Conservation (phyloP, 1,140 invertebrate genomes). For the Chrysomallon squamiferum region DNA sequence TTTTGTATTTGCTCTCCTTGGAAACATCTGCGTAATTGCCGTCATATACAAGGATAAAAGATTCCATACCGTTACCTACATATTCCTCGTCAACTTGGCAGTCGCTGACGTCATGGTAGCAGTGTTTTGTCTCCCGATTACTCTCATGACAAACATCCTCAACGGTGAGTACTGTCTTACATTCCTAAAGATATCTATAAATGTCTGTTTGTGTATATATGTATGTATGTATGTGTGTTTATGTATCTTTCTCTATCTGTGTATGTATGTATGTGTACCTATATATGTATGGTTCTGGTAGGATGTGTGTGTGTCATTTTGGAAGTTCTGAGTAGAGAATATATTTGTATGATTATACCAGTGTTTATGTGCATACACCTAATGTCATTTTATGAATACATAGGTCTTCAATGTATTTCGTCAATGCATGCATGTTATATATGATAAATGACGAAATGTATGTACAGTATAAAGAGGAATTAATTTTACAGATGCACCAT, state of each 20-base stretch:
- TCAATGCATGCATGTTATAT: too few relatives aligned
- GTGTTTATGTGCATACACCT: too few relatives aligned
- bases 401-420: too few relatives aligned
- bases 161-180: slow-evolving; percentile 45
- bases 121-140: slow-evolving; percentile 83
- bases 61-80: slow-evolving; percentile 91
- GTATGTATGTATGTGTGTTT: neutral
- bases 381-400: too few relatives aligned
- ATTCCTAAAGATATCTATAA: neutral
- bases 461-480: too few relatives aligned
- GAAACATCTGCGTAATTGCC: slow-evolving; percentile 86
- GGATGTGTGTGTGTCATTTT: too few relatives aligned
- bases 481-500: too few relatives aligned
- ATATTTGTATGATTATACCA: too few relatives aligned
- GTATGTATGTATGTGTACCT: too few relatives aligned
- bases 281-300: too few relatives aligned
- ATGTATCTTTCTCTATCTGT: neutral
- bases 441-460: too few relatives aligned
- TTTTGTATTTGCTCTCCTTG: slow-evolving; percentile 79
- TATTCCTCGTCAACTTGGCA: slow-evolving; percentile 90
- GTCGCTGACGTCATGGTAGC: slow-evolving; percentile 90
- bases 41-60: slow-evolving; percentile 83
- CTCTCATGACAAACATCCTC: slow-evolving; percentile 69
- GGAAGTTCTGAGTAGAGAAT: too few relatives aligned
- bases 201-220: neutral